A percentile compares a stretch with the other conserved stretches of the same genome.
Evolutionary conservation across 2,113 vertebrate species (phyloP).

Genomic region (Epinephelus fuscoguttatus): DNA sequence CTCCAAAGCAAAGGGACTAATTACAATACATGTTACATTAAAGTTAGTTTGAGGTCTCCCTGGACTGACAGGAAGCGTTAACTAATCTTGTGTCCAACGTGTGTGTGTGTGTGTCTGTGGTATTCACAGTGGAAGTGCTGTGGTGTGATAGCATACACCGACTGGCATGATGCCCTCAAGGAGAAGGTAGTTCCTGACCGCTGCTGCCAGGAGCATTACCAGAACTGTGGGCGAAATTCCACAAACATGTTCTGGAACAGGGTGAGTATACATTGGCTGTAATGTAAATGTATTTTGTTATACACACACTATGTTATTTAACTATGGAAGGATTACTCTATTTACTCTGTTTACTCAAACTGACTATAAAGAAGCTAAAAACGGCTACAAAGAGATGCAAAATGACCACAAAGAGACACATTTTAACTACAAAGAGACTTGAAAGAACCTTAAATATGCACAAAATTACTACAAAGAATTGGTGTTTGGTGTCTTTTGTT

Average conservation of each 20-base stretch:
- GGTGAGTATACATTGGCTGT: conserved; percentile 79
- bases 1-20: conserved; percentile 29
- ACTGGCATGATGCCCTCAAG: conserved; percentile 94
- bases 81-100: neutral
- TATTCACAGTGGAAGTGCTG: conserved; percentile 94
- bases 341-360: too few relatives aligned
- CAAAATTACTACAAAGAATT: neutral
- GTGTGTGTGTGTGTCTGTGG: conserved; percentile 40
- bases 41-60: conserved; percentile 29
- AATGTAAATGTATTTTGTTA: neutral
- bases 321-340: neutral
- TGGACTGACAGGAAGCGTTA: conserved; percentile 11
- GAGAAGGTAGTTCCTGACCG: conserved; percentile 94
- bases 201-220: conserved; percentile 96
- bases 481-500: too few relatives aligned
- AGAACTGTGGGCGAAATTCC: conserved; percentile 92
- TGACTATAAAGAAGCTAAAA: neutral
- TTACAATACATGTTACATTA: conserved; percentile 6
- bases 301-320: neutral
- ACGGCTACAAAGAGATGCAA: neutral
- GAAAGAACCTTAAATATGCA: too few relatives aligned
- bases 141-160: conserved; percentile 92
- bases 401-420: too few relatives aligned
- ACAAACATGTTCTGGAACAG: conserved; percentile 92
- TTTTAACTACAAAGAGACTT: too few relatives aligned